phyloP scores from a whole-genome alignment of 1,140 invertebrate genomes.

The Sminthurinus signatus region DNA sequence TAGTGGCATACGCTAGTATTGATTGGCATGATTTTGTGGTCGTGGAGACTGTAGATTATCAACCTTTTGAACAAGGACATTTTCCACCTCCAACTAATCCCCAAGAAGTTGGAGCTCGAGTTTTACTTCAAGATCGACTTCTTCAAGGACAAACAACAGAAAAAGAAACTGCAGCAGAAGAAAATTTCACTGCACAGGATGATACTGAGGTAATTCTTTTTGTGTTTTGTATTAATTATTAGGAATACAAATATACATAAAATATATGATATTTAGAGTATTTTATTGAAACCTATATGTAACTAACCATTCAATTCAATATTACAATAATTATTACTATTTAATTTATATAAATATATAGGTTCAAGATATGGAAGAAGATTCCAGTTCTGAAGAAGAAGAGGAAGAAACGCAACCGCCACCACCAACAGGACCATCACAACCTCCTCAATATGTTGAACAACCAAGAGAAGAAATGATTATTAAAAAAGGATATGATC shows the following conservation, averaged over 20 bases:
- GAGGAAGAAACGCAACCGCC: slow-evolving; percentile 53
- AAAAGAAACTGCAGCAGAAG: slow-evolving; percentile 58
- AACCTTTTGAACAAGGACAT: slow-evolving; percentile 89
- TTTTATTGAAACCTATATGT: no score
- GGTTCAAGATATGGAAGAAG: slow-evolving; percentile 83
- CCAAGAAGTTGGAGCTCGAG: slow-evolving; percentile 88
- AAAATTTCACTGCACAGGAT: slow-evolving; percentile 45
- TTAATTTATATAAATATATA: slow-evolving; percentile 47
- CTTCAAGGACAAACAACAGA: slow-evolving; percentile 42
- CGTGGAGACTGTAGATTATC: slow-evolving; percentile 98
- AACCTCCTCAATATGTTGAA: slow-evolving; percentile 57
- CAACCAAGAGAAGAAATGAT: slow-evolving; percentile 88
- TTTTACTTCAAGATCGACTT: slow-evolving; percentile 69
- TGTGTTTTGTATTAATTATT: no score
- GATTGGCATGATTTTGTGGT: slow-evolving; percentile 99
- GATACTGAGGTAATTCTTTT: slow-evolving; percentile 46
- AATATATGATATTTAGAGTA: no score
- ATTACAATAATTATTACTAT: no score
- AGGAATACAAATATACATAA: no score
- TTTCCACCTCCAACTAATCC: slow-evolving; percentile 96
- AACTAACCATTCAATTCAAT: no score
- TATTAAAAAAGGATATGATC: slow-evolving; percentile 94
- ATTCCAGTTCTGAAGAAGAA: slow-evolving; percentile 60
- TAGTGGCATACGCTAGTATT: slow-evolving; percentile 91
- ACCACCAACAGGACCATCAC: slow-evolving; percentile 30